Evolutionary conservation across 2,888 invertebrate genomes (phyloP), one percentile per base, ranked within the genome.

Genomic region (Sphaerophoria rueppellii): DNA sequence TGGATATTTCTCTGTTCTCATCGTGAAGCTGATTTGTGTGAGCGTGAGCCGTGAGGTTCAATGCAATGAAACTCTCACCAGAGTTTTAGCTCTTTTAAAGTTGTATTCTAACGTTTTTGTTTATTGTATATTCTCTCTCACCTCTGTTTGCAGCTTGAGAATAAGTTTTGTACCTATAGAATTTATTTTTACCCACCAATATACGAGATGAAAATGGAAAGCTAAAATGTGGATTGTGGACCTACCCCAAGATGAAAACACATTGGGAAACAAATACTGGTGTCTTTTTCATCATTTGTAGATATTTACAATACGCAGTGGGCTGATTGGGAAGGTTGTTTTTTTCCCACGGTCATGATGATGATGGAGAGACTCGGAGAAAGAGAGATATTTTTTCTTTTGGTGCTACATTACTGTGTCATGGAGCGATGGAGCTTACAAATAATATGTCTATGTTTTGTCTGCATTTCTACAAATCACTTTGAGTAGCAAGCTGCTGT

Each of bases 1-100:
- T 54, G 55, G n/a, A 55, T 57, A 70, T 43, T 24, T 24, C 48
- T 52, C 46, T 63, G 63, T 63, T 63, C 9, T 48, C 55, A 58
- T 70, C 14, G 46, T 69, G 52, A 48, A 35, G 46, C 9, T n/a
- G 34, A 32, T n/a, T 3, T 7, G 34, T 69, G 60, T 67, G 48
- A 48, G 6, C n/a, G n/a, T n/a, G 72, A 52, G 79, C 32, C 71
- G 24, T 1, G 24, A 40, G 71, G 81, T 65, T 75, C 81, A 71
- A 4, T 65, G 81, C 81, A 71, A 4, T 82, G 50, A 63, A 82
- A 57, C 73, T 82, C 78, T 78, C 69, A 50, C 55, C 69, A 11
- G n/a, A 48, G 12, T 14, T 24, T 2, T 50, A 6, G 46, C 40
- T 35, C 24, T 55, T 58, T 58, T 40, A 37, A 32, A 55, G 16